Evolutionary conservation across 1,140 invertebrate genomes (phyloP).

Genomic region (Bicyclus anynana): DNA sequence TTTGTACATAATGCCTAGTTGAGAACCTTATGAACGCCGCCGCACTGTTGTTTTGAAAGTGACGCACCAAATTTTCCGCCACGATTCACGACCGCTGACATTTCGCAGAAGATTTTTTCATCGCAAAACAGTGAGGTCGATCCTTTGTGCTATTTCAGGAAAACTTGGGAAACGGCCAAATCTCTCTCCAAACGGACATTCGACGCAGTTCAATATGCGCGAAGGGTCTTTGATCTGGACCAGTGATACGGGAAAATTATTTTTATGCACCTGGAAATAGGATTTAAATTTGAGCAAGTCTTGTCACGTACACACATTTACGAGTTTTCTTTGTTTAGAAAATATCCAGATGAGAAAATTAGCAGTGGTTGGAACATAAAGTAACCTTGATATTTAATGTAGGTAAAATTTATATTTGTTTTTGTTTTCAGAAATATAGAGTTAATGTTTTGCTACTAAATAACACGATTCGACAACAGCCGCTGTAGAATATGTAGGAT

Average conservation of each 20-base stretch:
- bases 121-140: slow-evolving; percentile 51
- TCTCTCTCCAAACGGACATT: slow-evolving; percentile 38
- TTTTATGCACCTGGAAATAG: slow-evolving; percentile 4
- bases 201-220: slow-evolving; percentile 52
- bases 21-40: too few relatives aligned
- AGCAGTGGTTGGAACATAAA: neutral
- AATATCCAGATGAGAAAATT: slow-evolving; percentile 34
- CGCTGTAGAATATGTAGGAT: too few relatives aligned
- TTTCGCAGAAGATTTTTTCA: slow-evolving; percentile 70
- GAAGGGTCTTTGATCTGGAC: slow-evolving; percentile 48
- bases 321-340: slow-evolving; percentile 49
- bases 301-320: slow-evolving; percentile 4
- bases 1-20: too few relatives aligned
- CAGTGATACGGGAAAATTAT: slow-evolving; percentile 18
- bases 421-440: neutral
- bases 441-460: too few relatives aligned
- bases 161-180: slow-evolving; percentile 61
- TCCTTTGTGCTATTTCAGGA: slow-evolving; percentile 75
- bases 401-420: neutral
- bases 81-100: slow-evolving; percentile 42
- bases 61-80: slow-evolving; percentile 64
- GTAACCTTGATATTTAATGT: neutral
- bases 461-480: too few relatives aligned
- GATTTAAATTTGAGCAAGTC: neutral
- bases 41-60: slow-evolving; percentile 26